Evolutionary conservation across 2,888 invertebrate genomes (phyloP).

Genomic region (Caenorhabditis sp.): DNA sequence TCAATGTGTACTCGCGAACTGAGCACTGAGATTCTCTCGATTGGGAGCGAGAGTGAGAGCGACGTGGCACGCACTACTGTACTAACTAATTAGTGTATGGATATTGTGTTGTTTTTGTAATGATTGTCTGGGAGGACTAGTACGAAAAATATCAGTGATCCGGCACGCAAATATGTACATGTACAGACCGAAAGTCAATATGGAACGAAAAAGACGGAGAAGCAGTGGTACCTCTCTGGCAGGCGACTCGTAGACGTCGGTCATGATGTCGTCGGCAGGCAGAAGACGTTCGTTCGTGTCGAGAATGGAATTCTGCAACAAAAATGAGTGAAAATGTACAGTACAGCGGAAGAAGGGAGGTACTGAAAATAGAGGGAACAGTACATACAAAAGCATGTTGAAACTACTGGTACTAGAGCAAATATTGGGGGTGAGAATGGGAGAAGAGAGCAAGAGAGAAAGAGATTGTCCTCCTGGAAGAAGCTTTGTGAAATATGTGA

Average conservation of each 20-base stretch:
- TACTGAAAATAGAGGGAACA: constrained; percentile 24
- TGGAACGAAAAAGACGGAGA: constrained; percentile 5
- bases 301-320: not conserved
- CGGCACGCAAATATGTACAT: constrained; percentile 24
- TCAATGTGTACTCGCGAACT: constrained; percentile 25
- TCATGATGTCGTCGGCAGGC: constrained; percentile 37
- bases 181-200: constrained; percentile 30
- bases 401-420: constrained; percentile 40
- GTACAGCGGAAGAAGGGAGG: not conserved
- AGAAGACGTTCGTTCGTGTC: not conserved
- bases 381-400: constrained; percentile 11
- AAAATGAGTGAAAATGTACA: not conserved
- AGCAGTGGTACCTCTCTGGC: constrained; percentile 38
- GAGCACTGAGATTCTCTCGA: too few species aligned
- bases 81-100: too few species aligned
- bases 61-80: too few species aligned
- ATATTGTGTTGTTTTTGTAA: too few species aligned
- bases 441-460: constrained; percentile 5
- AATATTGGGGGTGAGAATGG: constrained; percentile 32
- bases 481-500: not conserved
- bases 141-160: constrained; percentile 27
- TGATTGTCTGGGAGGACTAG: too few species aligned
- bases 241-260: constrained; percentile 56
- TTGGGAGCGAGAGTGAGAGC: constrained; percentile 10
- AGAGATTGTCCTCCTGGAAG: not conserved